Evolutionary conservation across 2,113 vertebrate species (phyloP).

Genomic region (Tetraodon nigroviridis): DNA sequence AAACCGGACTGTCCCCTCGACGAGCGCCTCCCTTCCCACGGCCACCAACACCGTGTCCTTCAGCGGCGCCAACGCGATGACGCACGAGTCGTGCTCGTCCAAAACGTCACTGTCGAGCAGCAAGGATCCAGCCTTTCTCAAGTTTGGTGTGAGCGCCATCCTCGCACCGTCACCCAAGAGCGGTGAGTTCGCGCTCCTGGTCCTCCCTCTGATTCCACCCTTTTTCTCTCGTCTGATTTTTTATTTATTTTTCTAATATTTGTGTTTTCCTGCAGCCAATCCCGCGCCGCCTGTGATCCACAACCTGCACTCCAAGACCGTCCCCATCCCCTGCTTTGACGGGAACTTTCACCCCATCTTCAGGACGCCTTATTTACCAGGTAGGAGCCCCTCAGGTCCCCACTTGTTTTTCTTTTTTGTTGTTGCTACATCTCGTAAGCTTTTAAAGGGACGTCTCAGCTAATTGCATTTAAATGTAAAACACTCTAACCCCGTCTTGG

Average conservation of each 20-base stretch:
- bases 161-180: slow-evolving; percentile 85
- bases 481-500: slow-evolving; percentile 19
- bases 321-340: slow-evolving; percentile 89
- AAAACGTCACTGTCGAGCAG: slow-evolving; percentile 69
- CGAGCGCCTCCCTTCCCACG: slow-evolving; percentile 70
- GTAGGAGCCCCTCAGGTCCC: slow-evolving; percentile 69
- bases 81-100: slow-evolving; percentile 74
- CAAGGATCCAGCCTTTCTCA: slow-evolving; percentile 85
- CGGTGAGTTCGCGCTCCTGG: slow-evolving; percentile 73
- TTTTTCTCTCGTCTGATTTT: background rate
- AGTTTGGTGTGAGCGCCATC: slow-evolving; percentile 96
- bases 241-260: slow-evolving; percentile 1
- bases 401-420: background rate
- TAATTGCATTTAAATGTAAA: slow-evolving; percentile 52
- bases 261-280: slow-evolving; percentile 68
- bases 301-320: slow-evolving; percentile 82
- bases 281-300: slow-evolving; percentile 73
- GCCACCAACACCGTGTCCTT: slow-evolving; percentile 70
- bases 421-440: background rate
- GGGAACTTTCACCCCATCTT: slow-evolving; percentile 90
- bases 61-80: slow-evolving; percentile 48
- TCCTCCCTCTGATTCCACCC: background rate
- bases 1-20: slow-evolving; percentile 69
- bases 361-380: slow-evolving; percentile 92
- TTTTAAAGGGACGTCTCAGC: slow-evolving; percentile 7